phyloP scores from a whole-genome alignment of 2,113 vertebrate genomes.

The Thryonomys swinderianus region DNA sequence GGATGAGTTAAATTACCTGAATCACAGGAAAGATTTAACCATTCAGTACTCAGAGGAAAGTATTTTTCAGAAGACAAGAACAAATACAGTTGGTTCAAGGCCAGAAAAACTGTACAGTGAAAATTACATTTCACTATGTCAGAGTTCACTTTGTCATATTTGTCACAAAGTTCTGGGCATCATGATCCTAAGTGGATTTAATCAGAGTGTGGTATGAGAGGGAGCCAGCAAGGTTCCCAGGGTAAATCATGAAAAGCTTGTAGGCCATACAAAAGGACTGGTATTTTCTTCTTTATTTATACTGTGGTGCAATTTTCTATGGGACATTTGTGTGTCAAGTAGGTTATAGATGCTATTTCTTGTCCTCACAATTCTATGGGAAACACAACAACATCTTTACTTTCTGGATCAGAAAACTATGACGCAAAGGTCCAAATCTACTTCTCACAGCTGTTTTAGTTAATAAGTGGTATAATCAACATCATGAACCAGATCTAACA shows the following conservation, averaged over 20 bases:
- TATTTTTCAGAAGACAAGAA: background rate
- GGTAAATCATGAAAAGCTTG: background rate
- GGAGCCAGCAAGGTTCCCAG: background rate
- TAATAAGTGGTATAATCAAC: background rate
- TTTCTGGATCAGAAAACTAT: background rate
- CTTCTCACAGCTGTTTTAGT: background rate
- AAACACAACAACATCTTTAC: background rate
- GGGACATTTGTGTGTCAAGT: background rate
- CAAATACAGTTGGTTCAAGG: background rate
- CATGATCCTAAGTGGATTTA: background rate
- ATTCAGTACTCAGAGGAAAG: background rate
- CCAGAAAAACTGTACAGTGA: background rate
- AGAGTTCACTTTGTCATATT: too few relatives aligned
- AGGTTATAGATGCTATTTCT: background rate
- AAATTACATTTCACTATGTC: background rate
- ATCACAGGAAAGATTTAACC: background rate
- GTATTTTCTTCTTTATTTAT: background rate
- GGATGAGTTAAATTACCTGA: constrained; percentile 50
- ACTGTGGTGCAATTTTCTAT: background rate
- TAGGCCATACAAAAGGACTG: background rate
- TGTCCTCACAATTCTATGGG: background rate
- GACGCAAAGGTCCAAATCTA: background rate
- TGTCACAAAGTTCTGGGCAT: background rate
- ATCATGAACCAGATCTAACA: background rate
- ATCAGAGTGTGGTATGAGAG: background rate